Evolutionary conservation across 2,113 vertebrate species (phyloP), one percentile per base, ranked within the genome.

Genomic region (Poeciliopsis occidentalis): DNA sequence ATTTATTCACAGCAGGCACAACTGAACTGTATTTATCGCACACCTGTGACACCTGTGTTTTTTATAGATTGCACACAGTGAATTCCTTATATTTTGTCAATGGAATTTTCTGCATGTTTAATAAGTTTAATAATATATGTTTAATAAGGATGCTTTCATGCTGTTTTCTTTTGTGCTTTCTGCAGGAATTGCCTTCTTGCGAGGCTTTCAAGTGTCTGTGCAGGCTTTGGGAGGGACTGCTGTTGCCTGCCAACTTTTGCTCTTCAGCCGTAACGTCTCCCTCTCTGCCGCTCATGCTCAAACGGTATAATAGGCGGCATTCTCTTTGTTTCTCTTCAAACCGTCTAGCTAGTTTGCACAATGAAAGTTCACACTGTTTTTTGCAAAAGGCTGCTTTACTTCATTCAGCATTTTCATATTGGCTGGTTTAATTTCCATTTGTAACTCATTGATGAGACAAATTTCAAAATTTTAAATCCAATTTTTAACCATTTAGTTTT

Each of bases 121-220:
- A 29, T 29, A 29, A 29, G 29, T 29, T 29, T 29, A 29, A 29
- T 29, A 29, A 29, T 29, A 29, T 29, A 37, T 37, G 34, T 37
- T 37, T 30, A 17, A 63, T 15, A 15, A 29, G 17, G 24, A 44
- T 8, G 37, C 27, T 13, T 67, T 10, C 47, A 8, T 54, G 47
- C 57, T 69, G 26, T 70, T 6, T 41, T 63, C 11, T 41, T 60
- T 61, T 51, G 27, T 71, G 37, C 81, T 70, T 82, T 10, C 57
- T 82, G 60, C 86, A 95, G 95, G 95, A 30, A 94, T 95, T 27
- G 78, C 84, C 62, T 95, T 94, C 84, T 79, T 95, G 62, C 86
- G 89, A 77, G 95, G 95, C 34, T 95, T 95, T 78, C 94, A 94
- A 83, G 94, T 95, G 69, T 87, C 74, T 1, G 73, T 95, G 1